Conservation (phyloP, 2,113 vertebrate genomes). For the Cochlearius cochlearius region DNA sequence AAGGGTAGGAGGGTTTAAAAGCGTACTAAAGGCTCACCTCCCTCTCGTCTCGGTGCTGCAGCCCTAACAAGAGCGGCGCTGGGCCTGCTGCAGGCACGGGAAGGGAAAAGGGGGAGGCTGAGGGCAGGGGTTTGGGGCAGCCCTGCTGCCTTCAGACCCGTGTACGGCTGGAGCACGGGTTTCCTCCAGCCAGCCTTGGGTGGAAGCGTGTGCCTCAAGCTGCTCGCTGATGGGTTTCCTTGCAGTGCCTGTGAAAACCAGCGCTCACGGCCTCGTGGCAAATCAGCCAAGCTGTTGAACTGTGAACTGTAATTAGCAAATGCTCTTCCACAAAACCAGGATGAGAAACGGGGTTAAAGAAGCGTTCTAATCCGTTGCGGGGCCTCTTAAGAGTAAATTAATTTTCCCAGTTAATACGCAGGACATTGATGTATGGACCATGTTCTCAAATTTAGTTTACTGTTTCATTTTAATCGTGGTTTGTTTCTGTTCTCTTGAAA, state of each 20-base stretch:
- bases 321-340: neutral
- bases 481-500: neutral
- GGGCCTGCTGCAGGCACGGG: neutral
- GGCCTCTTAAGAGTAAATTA: neutral
- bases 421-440: neutral
- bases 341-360: neutral
- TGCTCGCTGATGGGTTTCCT: fast-evolving
- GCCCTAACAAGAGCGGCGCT: fast-evolving
- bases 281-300: neutral
- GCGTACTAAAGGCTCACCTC: neutral
- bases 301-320: neutral
- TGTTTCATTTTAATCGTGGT: neutral
- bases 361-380: neutral
- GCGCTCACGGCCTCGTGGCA: neutral
- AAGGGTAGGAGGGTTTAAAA: neutral
- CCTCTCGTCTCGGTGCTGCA: fast-evolving
- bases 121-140: neutral
- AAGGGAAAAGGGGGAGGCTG: neutral
- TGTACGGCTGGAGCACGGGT: fast-evolving
- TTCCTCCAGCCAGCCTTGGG: fast-evolving
- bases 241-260: neutral
- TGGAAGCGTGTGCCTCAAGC: fast-evolving
- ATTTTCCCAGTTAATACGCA: neutral
- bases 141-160: neutral
- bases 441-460: neutral